phyloP scores from a whole-genome alignment of 2,113 vertebrate genomes.

The Salvelinus alpinus region DNA sequence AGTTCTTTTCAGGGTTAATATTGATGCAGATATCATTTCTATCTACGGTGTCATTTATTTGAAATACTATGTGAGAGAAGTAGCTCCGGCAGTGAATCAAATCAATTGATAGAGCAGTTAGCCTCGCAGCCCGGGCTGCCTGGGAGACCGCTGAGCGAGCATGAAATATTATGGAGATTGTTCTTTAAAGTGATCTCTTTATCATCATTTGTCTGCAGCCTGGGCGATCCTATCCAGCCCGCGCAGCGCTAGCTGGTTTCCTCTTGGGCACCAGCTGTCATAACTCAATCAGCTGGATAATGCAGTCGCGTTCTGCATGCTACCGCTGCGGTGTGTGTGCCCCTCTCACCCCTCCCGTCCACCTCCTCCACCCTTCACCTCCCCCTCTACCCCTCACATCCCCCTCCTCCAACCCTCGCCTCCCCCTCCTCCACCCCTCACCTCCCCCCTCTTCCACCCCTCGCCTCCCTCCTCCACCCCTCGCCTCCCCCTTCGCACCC shows the following conservation, averaged over 20 bases:
- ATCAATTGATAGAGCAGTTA: constrained; percentile 99
- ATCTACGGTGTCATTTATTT: constrained; percentile 97
- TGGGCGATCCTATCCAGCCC: constrained; percentile 78
- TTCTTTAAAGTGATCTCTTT: constrained; percentile 99
- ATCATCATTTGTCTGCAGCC: constrained; percentile 98
- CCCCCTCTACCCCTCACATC: constrained; percentile 23
- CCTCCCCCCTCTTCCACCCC: constrained; percentile 54
- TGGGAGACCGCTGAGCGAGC: constrained; percentile 84
- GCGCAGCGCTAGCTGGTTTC: constrained; percentile 61
- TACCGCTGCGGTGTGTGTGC: constrained; percentile 66
- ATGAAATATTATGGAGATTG: constrained; percentile 99
- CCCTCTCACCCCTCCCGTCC: constrained; percentile 53
- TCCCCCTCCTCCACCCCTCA: constrained; percentile 65
- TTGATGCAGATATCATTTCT: constrained; percentile 99
- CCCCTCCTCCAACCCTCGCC: constrained; percentile 27
- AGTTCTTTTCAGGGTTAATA: constrained; percentile 98
- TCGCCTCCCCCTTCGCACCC: too few relatives aligned
- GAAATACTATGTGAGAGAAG: constrained; percentile 97
- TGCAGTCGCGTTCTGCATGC: constrained; percentile 64
- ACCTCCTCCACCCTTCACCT: constrained; percentile 64
- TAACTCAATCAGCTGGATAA: constrained; percentile 99
- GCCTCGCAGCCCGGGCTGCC: constrained; percentile 80
- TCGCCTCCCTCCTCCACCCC: constrained; percentile 61
- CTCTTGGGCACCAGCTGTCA: constrained; percentile 93
- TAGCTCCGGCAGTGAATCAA: constrained; percentile 97